Base-by-base conservation (phyloP, 1,140 invertebrate genomes). In the Drosophila rufa region DNA sequence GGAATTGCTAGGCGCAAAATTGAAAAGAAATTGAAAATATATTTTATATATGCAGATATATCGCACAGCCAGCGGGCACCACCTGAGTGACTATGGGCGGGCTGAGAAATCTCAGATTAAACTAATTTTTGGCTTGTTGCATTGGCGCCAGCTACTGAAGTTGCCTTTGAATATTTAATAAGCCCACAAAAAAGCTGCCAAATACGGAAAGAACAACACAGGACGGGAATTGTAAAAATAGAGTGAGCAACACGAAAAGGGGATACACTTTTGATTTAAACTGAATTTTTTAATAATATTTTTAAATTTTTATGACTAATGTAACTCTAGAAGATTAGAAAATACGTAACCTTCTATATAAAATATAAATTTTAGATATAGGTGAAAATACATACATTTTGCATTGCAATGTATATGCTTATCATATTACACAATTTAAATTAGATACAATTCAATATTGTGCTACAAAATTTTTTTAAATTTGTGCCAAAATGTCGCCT, bases 101-200 rank as follows among this genome's bases (percentile, higher is more conserved):
- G 25, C 57, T 62, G 68, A 60, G 75, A 90, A 90, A 90, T 89
- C 86, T 89, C 80, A 64, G 78, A 77, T 85, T 85, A 85, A 89
- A 89, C 77, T 85, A 85, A 89, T 90, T 84, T 84, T 67, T 75
- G 67, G 66, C 77, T 81, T 89, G 80, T 89, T 89, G 77, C 75
- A 80, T 57, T 64, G 79, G 47, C 55, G 65, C 59, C 62, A 59
- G 50, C 67, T 47, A 43, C 82, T 65, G 82, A 59, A 81, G 74
- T 79, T 79, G 70, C 64, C 53, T 81, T 75, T 89, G 85, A 79
- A 89, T 89, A 90, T 89, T 89, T 89, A 85, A 90, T 85, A 81
- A 75, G 85, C 64, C 47, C 68, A 11, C 4, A 19, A 46, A 27
- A 58, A 59, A 46, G 56, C 43, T 30, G 30, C 64, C 53, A 68